Base-by-base conservation (phyloP, 2,797 vertebrate genomes). In the Typhlichthys subterraneus region DNA sequence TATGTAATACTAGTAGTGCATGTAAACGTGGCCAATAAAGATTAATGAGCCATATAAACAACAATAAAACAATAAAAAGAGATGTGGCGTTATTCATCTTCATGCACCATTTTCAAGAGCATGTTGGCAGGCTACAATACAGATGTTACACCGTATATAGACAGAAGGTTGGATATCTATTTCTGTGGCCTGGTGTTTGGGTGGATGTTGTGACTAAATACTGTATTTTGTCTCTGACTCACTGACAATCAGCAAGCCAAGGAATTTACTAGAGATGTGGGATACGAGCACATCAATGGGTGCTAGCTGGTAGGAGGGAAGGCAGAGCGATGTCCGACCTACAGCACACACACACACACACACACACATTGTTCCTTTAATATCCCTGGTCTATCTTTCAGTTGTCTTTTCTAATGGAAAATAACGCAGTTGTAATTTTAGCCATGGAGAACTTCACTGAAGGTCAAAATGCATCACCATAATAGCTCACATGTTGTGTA, bases 361-460 rank as follows among this genome's bases (percentile, higher is more conserved):
- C 56, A 66, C 4, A 69, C 45, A 1, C 2, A 15, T 29, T 69
- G 12, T 55, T 19, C 53, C 12, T 72, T 12, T 47, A 33, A 42
- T 61, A 55, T 66, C 17, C 11, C 23, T 14, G 2, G 15, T 17
- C 38, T 63, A 63, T 57, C 56, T 67, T 69, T 67, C 8, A 45
- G 57, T 76, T 79, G 14, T 67, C 3, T 46, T 45, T 75, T 67
- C 61, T 69, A 45, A 12, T 42, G 13, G n/a, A 65, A 9, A 59
- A 67, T 46, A 59, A 38, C 53, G 15, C 59, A 10, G 10, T 12
- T 12, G 12, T 72, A 74, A 66, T 54, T 52, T 12, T 52, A 63
- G 55, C 38, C 45, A 57, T 71, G 59, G 67, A 63, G 69, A 85
- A 76, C 84, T 82, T 59, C 68, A 80, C 74, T 71, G 70, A 76